Evolutionary conservation across 2,888 invertebrate species (phyloP), one percentile per base, ranked within the genome.

Genomic region (Troides oblongomaculatus): DNA sequence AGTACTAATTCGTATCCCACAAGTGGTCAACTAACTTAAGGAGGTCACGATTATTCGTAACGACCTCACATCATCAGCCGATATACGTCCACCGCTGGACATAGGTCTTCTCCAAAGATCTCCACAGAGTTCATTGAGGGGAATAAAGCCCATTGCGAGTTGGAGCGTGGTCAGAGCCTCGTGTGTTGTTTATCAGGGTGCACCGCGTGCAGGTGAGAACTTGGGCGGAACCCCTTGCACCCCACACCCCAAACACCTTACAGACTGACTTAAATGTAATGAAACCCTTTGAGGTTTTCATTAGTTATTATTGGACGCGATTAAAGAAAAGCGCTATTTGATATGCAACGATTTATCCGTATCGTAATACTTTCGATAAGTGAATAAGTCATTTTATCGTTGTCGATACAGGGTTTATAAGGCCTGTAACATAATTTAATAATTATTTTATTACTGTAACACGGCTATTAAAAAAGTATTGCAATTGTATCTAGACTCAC

Each of bases 271-370:
- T 46, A 59, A 43, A 65, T 59, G 8, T 12, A 18, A 46, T 59
- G 8, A 6, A 17, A 18, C 46, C 43, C 53, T 53, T 53, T 53
- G 10, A 17, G 3, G 1, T 53, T 17, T 53, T 17, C 6, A 53
- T 53, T 53, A 18, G 17, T 53, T n/a, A 17, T 18, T 53, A 53
- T 53, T 2, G 1, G 12, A 4, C 17, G 18, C 4, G 53, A 53
- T 53, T 53, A 53, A 39, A 30, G 59, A 59, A 65, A 65, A 65
- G 65, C 57, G 58, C 65, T 23, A 64, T 69, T 60, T 46, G 63
- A 68, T 63, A 64, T 30, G 68, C 12, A 63, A 64, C 14, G 59
- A 68, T 68, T 64, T 62, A 12, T 25, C 23, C 62, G n/a, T 56
- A 56, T 46, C 60, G 59, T 58, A 57, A 64, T 64, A 64, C 57